Percentiles rank a stretch among this genome's conserved stretches.
These are phyloP conservation scores for Eolophus roseicapilla DNA, from an alignment of 2,113 vertebrate genomes.

Conservation along the genomic window DNA sequence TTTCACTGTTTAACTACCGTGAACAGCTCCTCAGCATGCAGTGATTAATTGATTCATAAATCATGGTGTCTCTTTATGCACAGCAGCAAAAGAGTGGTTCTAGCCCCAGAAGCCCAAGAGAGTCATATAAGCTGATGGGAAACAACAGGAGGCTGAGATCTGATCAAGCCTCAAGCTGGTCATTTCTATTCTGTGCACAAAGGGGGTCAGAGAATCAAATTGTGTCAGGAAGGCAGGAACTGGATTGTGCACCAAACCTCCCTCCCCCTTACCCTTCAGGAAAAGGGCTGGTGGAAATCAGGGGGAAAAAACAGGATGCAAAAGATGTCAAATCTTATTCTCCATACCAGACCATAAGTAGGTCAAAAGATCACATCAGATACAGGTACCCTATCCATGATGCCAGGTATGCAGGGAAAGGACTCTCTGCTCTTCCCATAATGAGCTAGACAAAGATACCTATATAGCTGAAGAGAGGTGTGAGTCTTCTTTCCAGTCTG, in stretches of 20 bases:
- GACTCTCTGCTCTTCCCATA: background rate
- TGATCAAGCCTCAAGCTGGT: constrained; percentile 17
- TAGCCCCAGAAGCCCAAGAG: constrained; percentile 45
- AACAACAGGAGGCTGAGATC: constrained; percentile 44
- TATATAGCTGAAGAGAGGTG: background rate
- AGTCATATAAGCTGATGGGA: constrained; percentile 31
- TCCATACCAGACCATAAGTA: constrained; percentile 26
- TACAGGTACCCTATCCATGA: background rate
- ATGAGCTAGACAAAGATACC: background rate
- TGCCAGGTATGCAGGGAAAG: background rate
- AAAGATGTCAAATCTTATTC: constrained; percentile 46
- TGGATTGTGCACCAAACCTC: background rate
- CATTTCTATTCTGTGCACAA: constrained; percentile 30
- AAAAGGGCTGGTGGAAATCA: background rate
- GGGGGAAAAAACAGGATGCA: background rate
- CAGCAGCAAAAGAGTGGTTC: constrained; percentile 36
- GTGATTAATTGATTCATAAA: constrained; percentile 80
- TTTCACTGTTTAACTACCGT: constrained; percentile 72
- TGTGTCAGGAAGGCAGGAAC: background rate
- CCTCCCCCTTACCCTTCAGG: background rate
- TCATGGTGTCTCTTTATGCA: constrained; percentile 57
- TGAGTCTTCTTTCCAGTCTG: background rate
- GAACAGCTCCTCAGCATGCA: constrained; percentile 65
- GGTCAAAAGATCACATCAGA: constrained; percentile 56
- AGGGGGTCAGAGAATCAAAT: constrained; percentile 9